A percentile compares a stretch with the other conserved stretches of the same genome.
These are phyloP conservation scores for Bombus pyrosoma DNA, from an alignment of 1,140 invertebrate species.

Conservation along the genomic window DNA sequence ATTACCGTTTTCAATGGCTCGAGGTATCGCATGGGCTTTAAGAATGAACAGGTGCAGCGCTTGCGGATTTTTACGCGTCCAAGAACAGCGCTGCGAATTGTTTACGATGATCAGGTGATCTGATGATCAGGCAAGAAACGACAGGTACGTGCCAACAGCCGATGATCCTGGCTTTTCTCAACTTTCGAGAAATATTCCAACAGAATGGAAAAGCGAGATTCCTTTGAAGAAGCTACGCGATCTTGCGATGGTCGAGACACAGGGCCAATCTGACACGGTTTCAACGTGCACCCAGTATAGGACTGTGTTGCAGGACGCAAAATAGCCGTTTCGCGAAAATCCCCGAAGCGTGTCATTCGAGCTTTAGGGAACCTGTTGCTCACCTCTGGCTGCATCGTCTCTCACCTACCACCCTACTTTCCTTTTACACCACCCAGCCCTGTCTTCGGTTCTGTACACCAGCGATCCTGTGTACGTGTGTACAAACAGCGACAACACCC, in stretches of 20 bases:
- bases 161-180: no score
- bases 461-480: neutral
- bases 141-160: no score
- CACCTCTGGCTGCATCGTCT: conserved; percentile 50
- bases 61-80: no score
- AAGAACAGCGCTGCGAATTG: no score
- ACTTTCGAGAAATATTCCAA: no score
- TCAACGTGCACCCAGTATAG: neutral
- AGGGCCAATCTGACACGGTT: neutral
- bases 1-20: neutral
- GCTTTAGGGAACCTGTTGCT: conserved; percentile 77
- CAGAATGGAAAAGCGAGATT: no score
- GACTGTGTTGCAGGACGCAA: conserved; percentile 7
- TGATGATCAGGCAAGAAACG: no score
- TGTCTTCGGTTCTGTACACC: conserved; percentile 38
- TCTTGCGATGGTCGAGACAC: no score
- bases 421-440: conserved; percentile 18
- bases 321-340: conserved; percentile 65
- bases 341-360: conserved; percentile 70
- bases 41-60: neutral
- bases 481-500: conserved; percentile 48
- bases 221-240: no score
- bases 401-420: conserved; percentile 44
- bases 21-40: neutral
- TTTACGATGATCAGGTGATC: no score